Conservation (phyloP, 2,888 invertebrate species). For the Thumatha senex region DNA sequence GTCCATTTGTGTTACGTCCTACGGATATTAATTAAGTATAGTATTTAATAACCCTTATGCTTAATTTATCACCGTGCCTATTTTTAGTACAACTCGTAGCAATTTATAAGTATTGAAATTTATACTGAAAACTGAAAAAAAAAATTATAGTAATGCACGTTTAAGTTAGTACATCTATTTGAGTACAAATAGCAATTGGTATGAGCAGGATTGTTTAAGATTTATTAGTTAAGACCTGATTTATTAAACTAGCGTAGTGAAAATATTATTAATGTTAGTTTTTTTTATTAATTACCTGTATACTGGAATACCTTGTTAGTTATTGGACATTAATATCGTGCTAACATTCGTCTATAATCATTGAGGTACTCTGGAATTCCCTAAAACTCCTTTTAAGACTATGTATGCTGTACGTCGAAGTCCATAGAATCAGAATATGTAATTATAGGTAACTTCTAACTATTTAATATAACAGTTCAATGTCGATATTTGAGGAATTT, state of each 20-base stretch:
- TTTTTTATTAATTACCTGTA: slow-evolving; percentile 32
- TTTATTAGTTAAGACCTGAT: slow-evolving; percentile 29
- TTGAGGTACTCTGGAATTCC: slow-evolving; percentile 52
- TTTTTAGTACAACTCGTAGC: neutral
- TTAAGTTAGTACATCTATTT: slow-evolving; percentile 50
- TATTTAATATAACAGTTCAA: slow-evolving; percentile 38
- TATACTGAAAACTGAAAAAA: neutral
- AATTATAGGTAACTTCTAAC: slow-evolving; percentile 43
- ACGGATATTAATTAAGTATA: slow-evolving; percentile 2
- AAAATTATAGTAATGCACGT: neutral
- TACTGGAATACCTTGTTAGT: slow-evolving; percentile 13
- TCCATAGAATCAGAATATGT: slow-evolving; percentile 4
- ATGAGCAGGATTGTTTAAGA: slow-evolving; percentile 28
- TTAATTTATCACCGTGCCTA: neutral
- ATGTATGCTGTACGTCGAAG: neutral
- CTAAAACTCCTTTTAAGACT: slow-evolving; percentile 40
- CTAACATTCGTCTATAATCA: slow-evolving; percentile 22
- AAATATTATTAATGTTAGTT: slow-evolving; percentile 35
- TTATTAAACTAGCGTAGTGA: slow-evolving; percentile 33
- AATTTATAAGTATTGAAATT: neutral
- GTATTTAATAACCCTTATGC: neutral
- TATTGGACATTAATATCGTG: slow-evolving; percentile 25
- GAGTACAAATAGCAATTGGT: slow-evolving; percentile 56
- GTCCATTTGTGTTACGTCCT: slow-evolving; percentile 1
- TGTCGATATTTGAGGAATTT: slow-evolving; percentile 48